These are phyloP conservation scores for Hydractinia symbiolongicarpus DNA, from an alignment of 30 jellyfish, hydroid and myxozoan species.

Conservation along the genomic window DNA sequence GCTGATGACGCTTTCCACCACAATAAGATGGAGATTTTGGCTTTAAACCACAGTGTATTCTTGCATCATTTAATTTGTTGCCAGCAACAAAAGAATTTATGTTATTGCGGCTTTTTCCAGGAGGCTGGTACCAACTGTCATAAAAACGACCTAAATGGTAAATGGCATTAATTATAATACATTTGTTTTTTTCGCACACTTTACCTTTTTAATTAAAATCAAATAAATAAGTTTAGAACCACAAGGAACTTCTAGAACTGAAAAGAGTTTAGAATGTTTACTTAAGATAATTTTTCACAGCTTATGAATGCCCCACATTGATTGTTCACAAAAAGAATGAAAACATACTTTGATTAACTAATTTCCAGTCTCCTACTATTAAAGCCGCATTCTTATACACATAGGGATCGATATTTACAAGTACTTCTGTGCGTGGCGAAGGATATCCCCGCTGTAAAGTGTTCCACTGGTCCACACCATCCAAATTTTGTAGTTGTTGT, in stretches of 20 bases:
- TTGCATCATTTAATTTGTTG: slow-evolving; percentile 16
- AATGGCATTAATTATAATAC: not conserved
- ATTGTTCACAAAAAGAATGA: not conserved
- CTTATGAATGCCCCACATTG: not conserved
- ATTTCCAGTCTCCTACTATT: slow-evolving; percentile 72
- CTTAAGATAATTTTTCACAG: not conserved
- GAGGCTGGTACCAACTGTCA: slow-evolving; percentile 84
- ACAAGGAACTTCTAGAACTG: not conserved
- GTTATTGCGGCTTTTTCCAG: slow-evolving; percentile 21
- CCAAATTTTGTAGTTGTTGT: slow-evolving; percentile 25
- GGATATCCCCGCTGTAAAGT: slow-evolving; percentile 20
- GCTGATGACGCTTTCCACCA: slow-evolving; percentile 48
- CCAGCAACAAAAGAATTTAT: not conserved
- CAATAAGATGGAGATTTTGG: slow-evolving; percentile 48
- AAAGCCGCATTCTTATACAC: slow-evolving; percentile 71
- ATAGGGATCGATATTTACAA: slow-evolving; percentile 72
- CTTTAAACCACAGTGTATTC: slow-evolving; percentile 49
- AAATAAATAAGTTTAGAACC: too few species aligned
- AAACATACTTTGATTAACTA: slow-evolving; percentile 40
- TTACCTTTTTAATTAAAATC: too few species aligned
- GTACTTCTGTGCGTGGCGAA: slow-evolving; percentile 73
- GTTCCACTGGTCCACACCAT: slow-evolving; percentile 69
- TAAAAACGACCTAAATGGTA: not conserved
- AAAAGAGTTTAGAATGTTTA: not conserved
- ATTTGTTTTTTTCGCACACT: too few species aligned